These are phyloP conservation scores for Chrysopa pallens DNA, from an alignment of 1,140 invertebrate genomes.

Conservation along the genomic window DNA sequence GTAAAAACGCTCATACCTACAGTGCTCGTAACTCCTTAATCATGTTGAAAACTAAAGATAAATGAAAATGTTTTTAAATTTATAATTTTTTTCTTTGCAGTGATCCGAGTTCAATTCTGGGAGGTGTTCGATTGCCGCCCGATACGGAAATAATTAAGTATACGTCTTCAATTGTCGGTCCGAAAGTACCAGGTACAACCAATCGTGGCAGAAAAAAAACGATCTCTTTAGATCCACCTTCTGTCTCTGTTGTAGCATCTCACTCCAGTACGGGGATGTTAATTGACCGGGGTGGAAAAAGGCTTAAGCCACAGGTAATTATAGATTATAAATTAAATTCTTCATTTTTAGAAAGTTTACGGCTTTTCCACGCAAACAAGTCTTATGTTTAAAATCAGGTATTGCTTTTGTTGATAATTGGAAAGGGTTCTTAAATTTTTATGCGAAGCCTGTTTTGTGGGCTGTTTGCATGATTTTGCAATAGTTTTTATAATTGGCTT, in stretches of 20 bases:
- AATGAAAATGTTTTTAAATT: neutral
- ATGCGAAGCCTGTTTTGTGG: too few relatives aligned
- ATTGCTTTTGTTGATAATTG: too few relatives aligned
- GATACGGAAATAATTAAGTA: constrained; percentile 81
- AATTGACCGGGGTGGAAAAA: constrained; percentile 30
- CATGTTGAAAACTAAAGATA: neutral
- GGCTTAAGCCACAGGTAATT: constrained; percentile 20
- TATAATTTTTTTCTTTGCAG: constrained; percentile 25
- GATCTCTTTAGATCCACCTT: constrained; percentile 63
- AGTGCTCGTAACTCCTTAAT: too few relatives aligned
- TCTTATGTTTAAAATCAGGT: too few relatives aligned
- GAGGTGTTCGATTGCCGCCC: constrained; percentile 62
- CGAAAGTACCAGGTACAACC: constrained; percentile 62
- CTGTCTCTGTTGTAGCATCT: constrained; percentile 42
- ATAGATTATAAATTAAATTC: neutral
- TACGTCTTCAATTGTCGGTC: constrained; percentile 64
- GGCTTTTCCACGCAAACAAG: too few relatives aligned
- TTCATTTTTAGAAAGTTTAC: too few relatives aligned
- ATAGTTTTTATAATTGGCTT: too few relatives aligned
- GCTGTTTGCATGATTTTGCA: too few relatives aligned
- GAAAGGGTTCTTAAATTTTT: too few relatives aligned
- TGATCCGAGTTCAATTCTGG: constrained; percentile 59
- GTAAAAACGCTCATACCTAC: too few relatives aligned
- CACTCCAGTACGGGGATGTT: constrained; percentile 19
- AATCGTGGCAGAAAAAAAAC: constrained; percentile 72